Conservation (phyloP, 2,797 vertebrate species). For the Tiaroga cobitis region DNA sequence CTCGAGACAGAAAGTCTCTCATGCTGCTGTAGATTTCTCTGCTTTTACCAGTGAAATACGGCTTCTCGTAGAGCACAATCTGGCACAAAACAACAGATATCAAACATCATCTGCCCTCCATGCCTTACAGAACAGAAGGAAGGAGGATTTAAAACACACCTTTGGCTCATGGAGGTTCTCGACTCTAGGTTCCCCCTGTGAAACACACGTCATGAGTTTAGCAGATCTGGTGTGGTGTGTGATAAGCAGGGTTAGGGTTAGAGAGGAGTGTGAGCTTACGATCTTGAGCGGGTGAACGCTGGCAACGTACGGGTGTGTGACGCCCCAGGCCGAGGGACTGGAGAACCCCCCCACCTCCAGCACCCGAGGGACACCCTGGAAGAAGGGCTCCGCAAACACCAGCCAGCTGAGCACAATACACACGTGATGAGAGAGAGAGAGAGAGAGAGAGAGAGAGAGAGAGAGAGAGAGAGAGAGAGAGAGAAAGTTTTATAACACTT, state of each 20-base stretch:
- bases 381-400: slow-evolving; percentile 90
- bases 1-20: slow-evolving; percentile 81
- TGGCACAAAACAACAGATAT: slow-evolving; percentile 58
- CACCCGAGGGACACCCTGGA: slow-evolving; percentile 85
- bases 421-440: not conserved
- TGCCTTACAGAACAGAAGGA: not conserved
- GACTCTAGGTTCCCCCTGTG: slow-evolving; percentile 88
- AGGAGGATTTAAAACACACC: slow-evolving; percentile 69
- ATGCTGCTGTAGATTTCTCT: slow-evolving; percentile 82
- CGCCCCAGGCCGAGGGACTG: slow-evolving; percentile 86
- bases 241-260: too few species aligned
- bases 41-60: slow-evolving; percentile 83
- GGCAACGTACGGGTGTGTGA: slow-evolving; percentile 83
- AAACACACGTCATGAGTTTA: slow-evolving; percentile 8
- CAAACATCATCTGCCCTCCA: not conserved
- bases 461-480: too few species aligned
- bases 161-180: slow-evolving; percentile 86
- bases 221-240: not conserved
- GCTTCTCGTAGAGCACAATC: slow-evolving; percentile 86
- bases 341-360: slow-evolving; percentile 90
- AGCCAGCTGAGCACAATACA: slow-evolving; percentile 83
- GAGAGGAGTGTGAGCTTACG: slow-evolving; percentile 73
- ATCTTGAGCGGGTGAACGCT: slow-evolving; percentile 91
- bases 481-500: too few species aligned
- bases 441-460: too few species aligned